Evolutionary conservation across 2,797 vertebrate species (phyloP), one percentile per base, ranked within the genome.

Genomic region (Lepilemur septentrionalis): DNA sequence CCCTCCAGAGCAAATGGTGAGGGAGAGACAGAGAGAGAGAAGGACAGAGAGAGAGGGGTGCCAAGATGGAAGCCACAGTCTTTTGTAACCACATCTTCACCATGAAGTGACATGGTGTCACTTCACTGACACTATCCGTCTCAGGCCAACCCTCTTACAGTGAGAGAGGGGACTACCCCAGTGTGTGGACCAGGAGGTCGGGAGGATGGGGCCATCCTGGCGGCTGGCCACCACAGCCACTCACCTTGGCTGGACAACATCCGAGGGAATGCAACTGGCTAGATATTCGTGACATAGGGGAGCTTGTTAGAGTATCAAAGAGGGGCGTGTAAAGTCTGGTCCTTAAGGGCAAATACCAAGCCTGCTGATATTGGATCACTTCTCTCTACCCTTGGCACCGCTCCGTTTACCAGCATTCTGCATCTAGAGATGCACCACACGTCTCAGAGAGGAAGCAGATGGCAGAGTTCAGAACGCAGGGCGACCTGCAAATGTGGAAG

Each of bases 361-460:
- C 32, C 78, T n/a, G 7, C 8, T 0, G 48, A 17, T 17, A 32
- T 18, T 55, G 7, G 48, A 12, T 30, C 8, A 1, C 9, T 2
- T 30, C 23, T 55, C 50, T n/a, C 30, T 25, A 48, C 0, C 0
- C 35, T 43, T 10, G 76, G 35, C 52, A 2, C 38, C 1, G 5
- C 30, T 28, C 8, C 7, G 11, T 46, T 10, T 69, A n/a, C 48
- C 28, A 17, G 41, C 3, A 0, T 65, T 7, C n/a, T 4, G 5
- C 9, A 2, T 41, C 35, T 23, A 1, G 70, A 32, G 13, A 22
- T 30, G 0, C 14, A 18, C 28, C 15, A 3, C n/a, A 20, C 11
- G 15, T 35, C 43, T 63, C 18, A 59, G 41, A 20, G 12, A 46
- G 30, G 57, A 11, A 69, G 82, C 9, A 28, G 30, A 38, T 30